phyloP scores from a whole-genome alignment of 2,888 invertebrate genomes.

The Xiphydria camelus region DNA sequence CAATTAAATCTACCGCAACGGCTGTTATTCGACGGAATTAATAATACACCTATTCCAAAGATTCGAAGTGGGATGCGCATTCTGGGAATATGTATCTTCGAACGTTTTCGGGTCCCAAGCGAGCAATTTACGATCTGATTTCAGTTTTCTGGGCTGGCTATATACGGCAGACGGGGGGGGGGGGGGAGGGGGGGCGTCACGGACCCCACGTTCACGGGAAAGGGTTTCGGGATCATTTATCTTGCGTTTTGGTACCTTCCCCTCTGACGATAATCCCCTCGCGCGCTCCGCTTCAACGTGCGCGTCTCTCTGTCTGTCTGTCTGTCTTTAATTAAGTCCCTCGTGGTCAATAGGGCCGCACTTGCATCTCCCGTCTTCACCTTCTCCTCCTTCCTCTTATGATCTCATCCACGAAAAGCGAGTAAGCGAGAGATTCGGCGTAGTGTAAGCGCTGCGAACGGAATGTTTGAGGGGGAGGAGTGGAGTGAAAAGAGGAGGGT shows the following conservation, averaged over 20 bases:
- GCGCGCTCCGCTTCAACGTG: slow-evolving; percentile 8
- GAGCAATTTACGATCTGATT: slow-evolving; percentile 22
- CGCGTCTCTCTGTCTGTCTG: background rate
- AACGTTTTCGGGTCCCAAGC: no score
- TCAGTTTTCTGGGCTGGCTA: slow-evolving; percentile 18
- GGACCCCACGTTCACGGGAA: slow-evolving; percentile 5
- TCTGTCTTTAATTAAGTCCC: slow-evolving; percentile 37
- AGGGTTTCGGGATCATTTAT: slow-evolving; percentile 25
- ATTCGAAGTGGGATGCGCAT: no score
- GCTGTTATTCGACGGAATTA: no score
- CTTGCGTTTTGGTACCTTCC: slow-evolving; percentile 17
- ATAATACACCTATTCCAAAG: no score
- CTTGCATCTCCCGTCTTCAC: no score
- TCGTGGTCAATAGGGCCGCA: slow-evolving; percentile 33
- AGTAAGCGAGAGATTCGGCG: slow-evolving; percentile 1
- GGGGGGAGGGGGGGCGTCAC: no score
- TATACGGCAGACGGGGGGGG: no score
- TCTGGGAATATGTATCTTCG: no score
- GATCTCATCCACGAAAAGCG: background rate
- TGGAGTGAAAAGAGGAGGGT: background rate
- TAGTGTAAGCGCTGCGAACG: background rate
- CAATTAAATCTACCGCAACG: no score
- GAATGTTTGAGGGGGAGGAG: background rate
- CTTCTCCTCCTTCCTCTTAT: background rate
- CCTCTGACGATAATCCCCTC: slow-evolving; percentile 6